These are phyloP conservation scores for Gulo gulo DNA, from an alignment of 2,113 vertebrate species.

Conservation along the genomic window DNA sequence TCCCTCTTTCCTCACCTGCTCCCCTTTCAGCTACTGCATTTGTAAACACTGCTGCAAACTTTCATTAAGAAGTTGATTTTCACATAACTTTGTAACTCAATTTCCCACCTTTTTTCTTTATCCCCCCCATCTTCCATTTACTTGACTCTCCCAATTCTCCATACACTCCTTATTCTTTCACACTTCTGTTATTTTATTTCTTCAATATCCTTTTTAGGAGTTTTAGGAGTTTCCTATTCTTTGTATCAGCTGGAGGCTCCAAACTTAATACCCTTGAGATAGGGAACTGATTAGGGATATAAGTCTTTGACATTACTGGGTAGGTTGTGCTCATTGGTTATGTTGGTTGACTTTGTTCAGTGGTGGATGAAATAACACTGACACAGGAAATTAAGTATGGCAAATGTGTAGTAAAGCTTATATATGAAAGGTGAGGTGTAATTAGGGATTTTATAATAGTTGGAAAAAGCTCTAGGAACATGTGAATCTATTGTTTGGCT, in stretches of 20 bases:
- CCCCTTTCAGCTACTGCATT: background rate
- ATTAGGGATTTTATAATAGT: constrained; percentile 13
- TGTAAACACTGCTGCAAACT: background rate
- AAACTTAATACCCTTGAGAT: background rate
- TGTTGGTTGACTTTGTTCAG: background rate
- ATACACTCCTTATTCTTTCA: background rate
- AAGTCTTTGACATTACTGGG: background rate
- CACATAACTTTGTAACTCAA: background rate
- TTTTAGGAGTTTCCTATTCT: background rate
- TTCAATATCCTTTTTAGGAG: background rate
- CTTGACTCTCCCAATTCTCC: background rate
- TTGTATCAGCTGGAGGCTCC: background rate
- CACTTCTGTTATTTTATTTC: background rate
- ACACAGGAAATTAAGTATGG: constrained; percentile 26
- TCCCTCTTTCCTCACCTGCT: background rate
- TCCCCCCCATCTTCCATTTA: background rate
- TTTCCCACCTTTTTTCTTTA: background rate
- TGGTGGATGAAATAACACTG: constrained; percentile 24
- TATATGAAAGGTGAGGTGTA: constrained; percentile 10
- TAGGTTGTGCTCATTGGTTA: constrained; percentile 13
- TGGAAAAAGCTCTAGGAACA: background rate
- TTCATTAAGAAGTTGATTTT: background rate
- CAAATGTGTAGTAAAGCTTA: background rate
- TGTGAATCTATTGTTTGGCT: background rate
- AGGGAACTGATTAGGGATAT: background rate